Evolutionary conservation across 2,113 vertebrate species (phyloP), one percentile per base, ranked within the genome.

Genomic region (Hyperoodon ampullatus): DNA sequence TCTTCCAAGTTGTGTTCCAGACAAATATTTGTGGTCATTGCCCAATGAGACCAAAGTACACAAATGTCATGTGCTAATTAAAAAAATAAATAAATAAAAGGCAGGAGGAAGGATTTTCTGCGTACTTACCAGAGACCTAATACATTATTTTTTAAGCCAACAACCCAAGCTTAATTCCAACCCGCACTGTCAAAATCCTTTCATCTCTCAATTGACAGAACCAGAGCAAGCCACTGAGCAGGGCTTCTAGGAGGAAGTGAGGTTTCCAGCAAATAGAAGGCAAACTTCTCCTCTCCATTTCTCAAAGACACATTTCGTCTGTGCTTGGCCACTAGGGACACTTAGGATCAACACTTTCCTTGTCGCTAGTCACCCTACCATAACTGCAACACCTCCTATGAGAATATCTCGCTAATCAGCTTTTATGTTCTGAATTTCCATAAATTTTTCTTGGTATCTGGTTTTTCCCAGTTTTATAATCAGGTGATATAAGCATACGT

Each of bases 1-100:
- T 80, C 84, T 87, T 74, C 68, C 78, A 90, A 81, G 28, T 47
- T 97, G 42, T 92, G 33, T 83, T 95, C 61, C 92, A 95, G 26
- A 95, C 33, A 91, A 87, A 63, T 89, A 84, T 61, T 65, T 95
- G 63, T 75, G 44, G 53, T 19, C 70, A 71, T n/a, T 84, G 78
- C 60, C 58, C 84, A 93, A 33, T 80, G 87, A 80, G 33, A 89
- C 24, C 63, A 78, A 93, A 96, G 83, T 61, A 78, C 33, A 44
- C 58, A 58, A 90, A 84, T 84, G n/a, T 23, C 71, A 63, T 91
- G 23, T 71, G 39, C 12, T 78, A 26, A 18, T 1, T 26, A 21
- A 72, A 33, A 39, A 65, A 89, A 89, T 42, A 8, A 58, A 58
- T 28, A 47, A 55, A 33, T 30, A 75, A 94, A 78, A 75, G 24